A percentile compares a stretch with the other conserved stretches of the same genome.
phyloP scores from a whole-genome alignment of 2,888 invertebrate species.

The Drosophila paracracens region DNA sequence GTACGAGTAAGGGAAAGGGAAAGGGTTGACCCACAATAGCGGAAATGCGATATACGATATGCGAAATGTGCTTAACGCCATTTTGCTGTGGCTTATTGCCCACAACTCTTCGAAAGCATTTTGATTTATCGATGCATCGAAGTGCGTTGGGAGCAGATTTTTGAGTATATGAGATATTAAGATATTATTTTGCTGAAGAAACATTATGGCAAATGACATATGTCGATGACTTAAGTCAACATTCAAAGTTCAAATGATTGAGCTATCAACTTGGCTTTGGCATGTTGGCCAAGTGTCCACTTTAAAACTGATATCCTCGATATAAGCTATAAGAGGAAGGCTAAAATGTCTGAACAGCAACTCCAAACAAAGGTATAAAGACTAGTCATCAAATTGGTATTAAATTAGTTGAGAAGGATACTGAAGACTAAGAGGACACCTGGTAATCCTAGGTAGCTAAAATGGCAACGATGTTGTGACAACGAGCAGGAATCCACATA shows the following conservation, averaged over 20 bases:
- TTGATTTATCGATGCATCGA: constrained; percentile 26
- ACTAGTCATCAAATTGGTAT: not conserved
- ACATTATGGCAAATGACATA: not conserved
- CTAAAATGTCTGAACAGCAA: not conserved
- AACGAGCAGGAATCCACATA: not conserved
- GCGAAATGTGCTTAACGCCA: constrained; percentile 33
- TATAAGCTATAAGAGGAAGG: not conserved
- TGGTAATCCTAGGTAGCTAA: not conserved
- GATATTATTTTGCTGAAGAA: constrained; percentile 3
- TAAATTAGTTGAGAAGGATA: not conserved
- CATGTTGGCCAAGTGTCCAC: not conserved
- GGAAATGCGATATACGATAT: constrained; percentile 41
- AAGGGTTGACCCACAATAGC: constrained; percentile 17
- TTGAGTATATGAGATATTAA: not conserved
- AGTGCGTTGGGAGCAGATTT: not conserved
- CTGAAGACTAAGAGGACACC: not conserved
- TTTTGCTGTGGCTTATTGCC: constrained; percentile 18
- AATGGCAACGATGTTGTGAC: not conserved
- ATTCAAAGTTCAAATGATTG: not conserved
- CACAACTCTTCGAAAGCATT: constrained; percentile 12
- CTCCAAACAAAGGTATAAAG: not conserved
- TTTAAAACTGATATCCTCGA: not conserved
- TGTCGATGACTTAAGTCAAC: not conserved
- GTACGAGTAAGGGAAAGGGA: not conserved
- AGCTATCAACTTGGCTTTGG: not conserved